Percentiles rank a stretch among this genome's conserved stretches.
phyloP scores from a whole-genome alignment of 2,888 invertebrate genomes.

The Aporophyla nigra region DNA sequence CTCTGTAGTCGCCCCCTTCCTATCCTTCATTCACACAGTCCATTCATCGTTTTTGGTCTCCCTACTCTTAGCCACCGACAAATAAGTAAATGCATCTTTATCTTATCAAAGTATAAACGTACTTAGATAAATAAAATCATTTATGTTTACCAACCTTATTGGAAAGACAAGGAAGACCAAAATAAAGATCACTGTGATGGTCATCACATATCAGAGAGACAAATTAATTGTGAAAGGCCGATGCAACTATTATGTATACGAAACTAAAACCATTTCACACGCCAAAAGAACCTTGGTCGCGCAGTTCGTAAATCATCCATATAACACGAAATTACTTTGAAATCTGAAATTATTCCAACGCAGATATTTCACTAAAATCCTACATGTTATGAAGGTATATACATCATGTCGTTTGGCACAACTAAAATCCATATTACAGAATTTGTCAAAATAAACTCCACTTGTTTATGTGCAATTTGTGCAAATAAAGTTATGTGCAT shows the following conservation, averaged over 20 bases:
- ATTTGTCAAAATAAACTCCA: slow-evolving; percentile 42
- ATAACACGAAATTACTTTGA: slow-evolving; percentile 23
- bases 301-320: neutral
- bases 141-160: too few species aligned
- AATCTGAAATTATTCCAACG: slow-evolving; percentile 30
- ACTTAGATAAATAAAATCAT: too few species aligned
- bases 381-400: slow-evolving; percentile 1
- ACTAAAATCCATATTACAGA: slow-evolving; percentile 30
- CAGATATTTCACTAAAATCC: slow-evolving; percentile 30
- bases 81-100: too few species aligned
- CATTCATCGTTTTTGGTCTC: too few species aligned
- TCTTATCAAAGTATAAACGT: too few species aligned
- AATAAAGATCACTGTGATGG: too few species aligned
- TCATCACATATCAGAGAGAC: neutral
- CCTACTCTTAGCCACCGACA: too few species aligned
- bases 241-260: neutral
- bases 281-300: neutral
- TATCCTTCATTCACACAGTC: too few species aligned
- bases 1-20: too few species aligned
- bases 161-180: too few species aligned
- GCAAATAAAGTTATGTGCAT: slow-evolving; percentile 43
- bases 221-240: neutral
- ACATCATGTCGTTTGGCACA: slow-evolving; percentile 48
- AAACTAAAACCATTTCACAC: neutral
- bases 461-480: slow-evolving; percentile 33